Percentiles rank a stretch among this genome's conserved stretches.
These are phyloP conservation scores for Phasianus colchicus DNA, from an alignment of 2,113 vertebrate species.

Conservation along the genomic window DNA sequence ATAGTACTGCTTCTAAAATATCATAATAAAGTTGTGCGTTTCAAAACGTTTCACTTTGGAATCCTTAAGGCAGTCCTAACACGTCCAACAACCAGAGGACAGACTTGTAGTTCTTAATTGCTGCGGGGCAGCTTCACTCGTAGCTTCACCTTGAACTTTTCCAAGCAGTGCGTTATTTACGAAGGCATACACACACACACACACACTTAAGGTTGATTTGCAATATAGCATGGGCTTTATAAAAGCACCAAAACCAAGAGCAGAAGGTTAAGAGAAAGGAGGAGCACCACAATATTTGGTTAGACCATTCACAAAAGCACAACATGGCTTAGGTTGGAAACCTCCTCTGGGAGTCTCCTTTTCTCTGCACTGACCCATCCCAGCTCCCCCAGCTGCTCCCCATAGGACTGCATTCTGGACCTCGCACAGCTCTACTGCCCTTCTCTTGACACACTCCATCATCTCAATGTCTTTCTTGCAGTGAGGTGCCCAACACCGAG, in stretches of 20 bases:
- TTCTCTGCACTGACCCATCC: too few relatives aligned
- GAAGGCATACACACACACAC: neutral
- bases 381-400: too few relatives aligned
- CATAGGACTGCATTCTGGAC: too few relatives aligned
- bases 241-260: neutral
- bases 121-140: neutral
- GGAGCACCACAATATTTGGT: neutral
- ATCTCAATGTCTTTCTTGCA: too few relatives aligned
- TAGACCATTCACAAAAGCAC: too few relatives aligned
- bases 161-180: neutral
- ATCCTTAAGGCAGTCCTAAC: neutral
- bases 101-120: constrained; percentile 13
- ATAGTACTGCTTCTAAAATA: neutral
- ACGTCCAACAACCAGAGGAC: neutral
- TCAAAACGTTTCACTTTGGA: neutral
- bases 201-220: neutral
- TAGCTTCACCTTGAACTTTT: neutral
- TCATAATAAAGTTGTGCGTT: neutral
- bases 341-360: too few relatives aligned
- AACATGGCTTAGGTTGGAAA: too few relatives aligned
- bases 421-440: too few relatives aligned
- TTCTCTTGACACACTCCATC: too few relatives aligned
- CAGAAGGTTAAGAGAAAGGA: neutral
- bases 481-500: too few relatives aligned
- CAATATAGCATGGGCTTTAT: neutral